Evolutionary conservation across 2,113 vertebrate genomes (phyloP).

Genomic region (Seriola rivoliana): DNA sequence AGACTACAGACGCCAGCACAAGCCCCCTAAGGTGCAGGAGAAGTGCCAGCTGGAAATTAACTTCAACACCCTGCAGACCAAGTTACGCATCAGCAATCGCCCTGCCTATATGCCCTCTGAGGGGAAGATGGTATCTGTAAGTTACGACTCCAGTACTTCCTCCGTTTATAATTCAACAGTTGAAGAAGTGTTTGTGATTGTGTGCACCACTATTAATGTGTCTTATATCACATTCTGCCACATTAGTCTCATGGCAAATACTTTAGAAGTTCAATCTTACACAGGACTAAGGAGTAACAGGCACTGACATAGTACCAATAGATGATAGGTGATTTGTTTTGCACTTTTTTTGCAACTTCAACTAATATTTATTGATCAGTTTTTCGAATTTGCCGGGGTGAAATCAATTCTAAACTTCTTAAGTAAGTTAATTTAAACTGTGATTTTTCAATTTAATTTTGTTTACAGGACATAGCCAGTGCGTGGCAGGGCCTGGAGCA

Average conservation of each 20-base stretch:
- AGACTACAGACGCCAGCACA: constrained; percentile 97
- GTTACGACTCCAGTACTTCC: constrained; percentile 42
- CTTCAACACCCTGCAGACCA: constrained; percentile 99
- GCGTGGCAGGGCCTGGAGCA: constrained; percentile 98
- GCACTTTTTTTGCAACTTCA: neutral
- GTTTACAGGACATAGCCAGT: constrained; percentile 91
- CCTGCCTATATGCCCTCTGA: constrained; percentile 99
- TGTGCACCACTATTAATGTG: neutral
- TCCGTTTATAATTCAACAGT: neutral
- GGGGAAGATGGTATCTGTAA: constrained; percentile 99
- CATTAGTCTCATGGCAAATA: neutral
- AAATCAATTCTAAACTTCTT: neutral
- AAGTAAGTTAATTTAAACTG: neutral
- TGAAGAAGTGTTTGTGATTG: neutral
- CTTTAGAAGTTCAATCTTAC: neutral
- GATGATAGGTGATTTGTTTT: neutral
- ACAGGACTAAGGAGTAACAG: neutral
- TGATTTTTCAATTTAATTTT: constrained; percentile 1
- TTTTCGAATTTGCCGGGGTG: neutral
- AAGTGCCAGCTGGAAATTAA: constrained; percentile 99
- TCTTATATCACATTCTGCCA: neutral
- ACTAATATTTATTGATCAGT: neutral
- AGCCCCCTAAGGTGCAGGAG: constrained; percentile 98
- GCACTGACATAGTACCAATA: neutral
- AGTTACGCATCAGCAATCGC: constrained; percentile 96